Evolutionary conservation across 2,888 invertebrate species (phyloP).

Genomic region (Rosalia funebris): DNA sequence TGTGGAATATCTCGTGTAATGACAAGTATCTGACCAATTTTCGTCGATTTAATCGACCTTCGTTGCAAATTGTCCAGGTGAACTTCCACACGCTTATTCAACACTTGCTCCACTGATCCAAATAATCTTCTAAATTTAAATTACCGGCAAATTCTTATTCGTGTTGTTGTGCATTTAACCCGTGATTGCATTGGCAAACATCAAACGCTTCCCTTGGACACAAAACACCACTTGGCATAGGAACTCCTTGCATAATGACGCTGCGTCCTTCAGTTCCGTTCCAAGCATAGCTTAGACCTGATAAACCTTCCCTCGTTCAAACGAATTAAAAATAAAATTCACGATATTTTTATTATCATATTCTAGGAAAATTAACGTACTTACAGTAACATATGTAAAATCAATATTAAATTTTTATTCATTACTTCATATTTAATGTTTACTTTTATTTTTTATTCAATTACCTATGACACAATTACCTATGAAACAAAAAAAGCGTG

Average conservation of each 20-base stretch:
- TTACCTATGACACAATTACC: too few relatives aligned
- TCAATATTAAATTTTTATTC: too few relatives aligned
- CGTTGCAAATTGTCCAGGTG: slow-evolving; percentile 18
- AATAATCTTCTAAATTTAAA: slow-evolving; percentile 54
- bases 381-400: too few relatives aligned
- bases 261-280: slow-evolving; percentile 26
- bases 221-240: slow-evolving; percentile 43
- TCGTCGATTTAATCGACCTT: slow-evolving; percentile 35
- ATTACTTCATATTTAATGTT: too few relatives aligned
- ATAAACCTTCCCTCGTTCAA: too few relatives aligned
- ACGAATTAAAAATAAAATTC: too few relatives aligned
- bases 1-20: too few relatives aligned
- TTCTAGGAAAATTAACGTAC: too few relatives aligned
- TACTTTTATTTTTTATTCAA: too few relatives aligned
- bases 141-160: slow-evolving; percentile 30
- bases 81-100: slow-evolving; percentile 59
- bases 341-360: too few relatives aligned
- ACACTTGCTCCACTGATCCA: slow-evolving; percentile 50
- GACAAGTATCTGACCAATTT: too few relatives aligned
- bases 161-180: slow-evolving; percentile 32
- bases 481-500: too few relatives aligned
- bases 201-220: slow-evolving; percentile 20
- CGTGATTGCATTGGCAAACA: slow-evolving; percentile 40
- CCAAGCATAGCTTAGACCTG: slow-evolving; percentile 5
- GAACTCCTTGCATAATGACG: slow-evolving; percentile 49